Evolutionary conservation across 2,888 invertebrate species (phyloP).

Genomic region (Trichogramma evanescens): DNA sequence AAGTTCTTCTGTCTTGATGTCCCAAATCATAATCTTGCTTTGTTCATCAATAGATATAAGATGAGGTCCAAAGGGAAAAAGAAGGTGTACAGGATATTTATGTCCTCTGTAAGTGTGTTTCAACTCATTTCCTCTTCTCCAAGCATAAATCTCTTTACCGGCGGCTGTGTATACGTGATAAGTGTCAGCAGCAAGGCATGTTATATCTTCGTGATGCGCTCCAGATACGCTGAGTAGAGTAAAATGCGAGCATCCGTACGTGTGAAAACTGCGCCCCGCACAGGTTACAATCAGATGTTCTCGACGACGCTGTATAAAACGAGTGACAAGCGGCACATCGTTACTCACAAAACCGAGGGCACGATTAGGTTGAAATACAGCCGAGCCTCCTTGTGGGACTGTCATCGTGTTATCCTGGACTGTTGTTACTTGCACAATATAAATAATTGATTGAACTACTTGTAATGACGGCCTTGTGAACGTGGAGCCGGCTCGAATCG

Average conservation of each 20-base stretch:
- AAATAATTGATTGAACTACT: no score
- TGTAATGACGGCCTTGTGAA: no score
- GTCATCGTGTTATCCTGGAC: no score
- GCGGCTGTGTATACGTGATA: conserved; percentile 73
- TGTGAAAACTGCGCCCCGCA: conserved; percentile 87
- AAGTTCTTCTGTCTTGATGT: conserved; percentile 67
- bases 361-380: conserved; percentile 70
- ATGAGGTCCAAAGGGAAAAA: conserved; percentile 82
- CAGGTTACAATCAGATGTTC: conserved; percentile 85
- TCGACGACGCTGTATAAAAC: conserved; percentile 76
- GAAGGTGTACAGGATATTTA: conserved; percentile 60
- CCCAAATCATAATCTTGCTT: conserved; percentile 76
- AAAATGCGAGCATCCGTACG: conserved; percentile 78
- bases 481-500: no score
- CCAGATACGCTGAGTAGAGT: conserved; percentile 77
- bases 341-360: conserved; percentile 90
- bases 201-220: conserved; percentile 72
- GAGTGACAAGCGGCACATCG: conserved; percentile 75
- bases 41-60: conserved; percentile 76
- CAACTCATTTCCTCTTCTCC: conserved; percentile 80
- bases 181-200: conserved; percentile 68
- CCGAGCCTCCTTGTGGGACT: no score
- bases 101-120: conserved; percentile 77
- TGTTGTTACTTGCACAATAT: no score
- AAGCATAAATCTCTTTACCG: conserved; percentile 73